Percentiles rank a stretch among this genome's conserved stretches.
These are phyloP conservation scores for Napeogenes inachia DNA, from an alignment of 2,888 invertebrate genomes.

Conservation along the genomic window DNA sequence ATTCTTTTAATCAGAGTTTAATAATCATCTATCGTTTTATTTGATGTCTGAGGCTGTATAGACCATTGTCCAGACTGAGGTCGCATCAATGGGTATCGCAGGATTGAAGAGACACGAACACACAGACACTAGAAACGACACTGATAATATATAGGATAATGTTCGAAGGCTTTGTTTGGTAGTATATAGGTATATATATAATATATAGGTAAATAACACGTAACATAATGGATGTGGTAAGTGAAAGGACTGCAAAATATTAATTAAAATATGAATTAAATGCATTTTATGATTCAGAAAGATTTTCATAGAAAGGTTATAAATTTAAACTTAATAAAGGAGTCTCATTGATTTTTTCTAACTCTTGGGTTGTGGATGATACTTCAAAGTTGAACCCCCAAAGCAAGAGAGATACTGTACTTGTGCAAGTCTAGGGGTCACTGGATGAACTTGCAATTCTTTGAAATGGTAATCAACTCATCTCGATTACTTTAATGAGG, in stretches of 20 bases:
- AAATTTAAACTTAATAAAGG: no score
- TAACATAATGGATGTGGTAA: no score
- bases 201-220: no score
- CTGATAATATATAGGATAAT: not conserved
- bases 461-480: conserved; percentile 29
- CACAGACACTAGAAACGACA: conserved; percentile 20
- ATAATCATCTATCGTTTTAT: conserved; percentile 21
- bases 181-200: no score
- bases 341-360: conserved; percentile 19
- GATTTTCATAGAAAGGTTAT: no score
- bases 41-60: conserved; percentile 9
- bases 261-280: no score
- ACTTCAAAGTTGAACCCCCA: conserved; percentile 30
- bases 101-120: conserved; percentile 34
- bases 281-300: no score
- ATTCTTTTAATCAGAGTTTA: conserved; percentile 14
- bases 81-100: conserved; percentile 54
- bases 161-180: no score
- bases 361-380: conserved; percentile 26
- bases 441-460: conserved; percentile 25
- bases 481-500: conserved; percentile 30
- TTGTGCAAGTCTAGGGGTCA: conserved; percentile 22
- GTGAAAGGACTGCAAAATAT: no score
- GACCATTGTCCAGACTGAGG: conserved; percentile 52
- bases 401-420: conserved; percentile 25